Percentiles rank a stretch among this genome's conserved stretches.
phyloP scores from a whole-genome alignment of 2,797 vertebrate species.

The Sebastes umbrosus region DNA sequence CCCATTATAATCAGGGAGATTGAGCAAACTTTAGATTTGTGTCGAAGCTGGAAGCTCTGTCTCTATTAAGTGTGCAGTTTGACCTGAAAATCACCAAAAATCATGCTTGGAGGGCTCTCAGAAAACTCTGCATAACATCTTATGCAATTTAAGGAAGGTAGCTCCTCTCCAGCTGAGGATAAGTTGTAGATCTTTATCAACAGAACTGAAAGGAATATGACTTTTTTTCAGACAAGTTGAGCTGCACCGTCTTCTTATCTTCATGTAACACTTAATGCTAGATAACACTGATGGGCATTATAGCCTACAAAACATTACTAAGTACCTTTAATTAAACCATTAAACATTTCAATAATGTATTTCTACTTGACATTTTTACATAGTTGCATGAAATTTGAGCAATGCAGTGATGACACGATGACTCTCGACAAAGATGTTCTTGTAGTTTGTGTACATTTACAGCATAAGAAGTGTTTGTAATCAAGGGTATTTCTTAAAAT shows the following conservation, averaged over 20 bases:
- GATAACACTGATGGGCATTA: not conserved
- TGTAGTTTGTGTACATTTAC: not conserved
- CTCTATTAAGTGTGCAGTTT: conserved; percentile 60
- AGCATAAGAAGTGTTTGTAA: not conserved
- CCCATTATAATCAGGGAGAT: conserved; percentile 55
- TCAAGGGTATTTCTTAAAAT: not conserved
- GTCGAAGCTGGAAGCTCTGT: conserved; percentile 45
- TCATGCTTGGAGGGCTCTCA: conserved; percentile 54
- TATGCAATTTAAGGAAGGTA: conserved; percentile 54
- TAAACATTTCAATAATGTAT: not conserved
- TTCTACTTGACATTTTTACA: not conserved
- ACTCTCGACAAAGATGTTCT: not conserved
- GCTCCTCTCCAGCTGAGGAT: conserved; percentile 30
- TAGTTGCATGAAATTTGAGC: not conserved
- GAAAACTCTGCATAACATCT: conserved; percentile 44
- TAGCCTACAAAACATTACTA: not conserved
- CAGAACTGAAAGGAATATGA: conserved; percentile 35
- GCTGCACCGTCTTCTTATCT: conserved; percentile 5
- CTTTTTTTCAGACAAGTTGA: conserved; percentile 30
- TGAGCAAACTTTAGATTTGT: conserved; percentile 56
- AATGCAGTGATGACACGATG: not conserved
- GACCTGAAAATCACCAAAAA: conserved; percentile 67
- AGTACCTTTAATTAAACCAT: not conserved
- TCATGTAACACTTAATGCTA: not conserved
- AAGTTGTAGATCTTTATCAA: conserved; percentile 49